Evolutionary conservation across 1,140 invertebrate genomes (phyloP), one percentile per base, ranked within the genome.

Genomic region (Drosophila burlai): DNA sequence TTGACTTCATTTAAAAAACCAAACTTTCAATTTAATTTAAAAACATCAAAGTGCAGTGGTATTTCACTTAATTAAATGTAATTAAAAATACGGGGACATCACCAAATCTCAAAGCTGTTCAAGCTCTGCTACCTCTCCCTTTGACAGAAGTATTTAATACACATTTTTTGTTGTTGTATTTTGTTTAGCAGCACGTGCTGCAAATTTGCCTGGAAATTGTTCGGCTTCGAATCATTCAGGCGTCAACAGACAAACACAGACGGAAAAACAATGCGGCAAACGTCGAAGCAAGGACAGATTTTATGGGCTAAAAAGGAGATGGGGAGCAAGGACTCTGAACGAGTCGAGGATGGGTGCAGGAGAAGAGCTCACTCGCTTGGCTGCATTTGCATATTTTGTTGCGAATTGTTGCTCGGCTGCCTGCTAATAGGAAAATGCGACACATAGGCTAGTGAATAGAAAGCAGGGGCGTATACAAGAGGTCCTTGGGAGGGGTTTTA

Each of bases 371-470:
- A 81, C 81, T 83, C 81, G 77, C 80, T 89, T 75, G 73, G 69
- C 73, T 87, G 84, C 72, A 87, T 89, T 87, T 87, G 84, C 77
- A 87, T 84, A 87, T 89, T 89, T 89, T 84, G 84, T 83, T 78
- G 81, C 81, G 63, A 87, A 87, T 87, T 85, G 82, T 84, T 89
- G 80, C 80, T 87, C 71, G 76, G 66, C 83, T 85, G 71, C 34
- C 68, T 81, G 84, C 84, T 87, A 87, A 87, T 87, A 87, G 84
- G 77, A 87, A 87, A 87, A 89, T 83, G 84, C 84, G 84, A 68
- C 84, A 83, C 66, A 87, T 62, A 75, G 64, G 59, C 58, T 21
- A 46, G 36, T 4, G 34, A 76, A 45, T 38, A 24, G 49, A 31
- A 21, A 21, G 21, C 52, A 65, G 40, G 26, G 34, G 40, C 45